Base-by-base conservation (phyloP, 1,140 invertebrate genomes). In the Bombus waltoni region DNA sequence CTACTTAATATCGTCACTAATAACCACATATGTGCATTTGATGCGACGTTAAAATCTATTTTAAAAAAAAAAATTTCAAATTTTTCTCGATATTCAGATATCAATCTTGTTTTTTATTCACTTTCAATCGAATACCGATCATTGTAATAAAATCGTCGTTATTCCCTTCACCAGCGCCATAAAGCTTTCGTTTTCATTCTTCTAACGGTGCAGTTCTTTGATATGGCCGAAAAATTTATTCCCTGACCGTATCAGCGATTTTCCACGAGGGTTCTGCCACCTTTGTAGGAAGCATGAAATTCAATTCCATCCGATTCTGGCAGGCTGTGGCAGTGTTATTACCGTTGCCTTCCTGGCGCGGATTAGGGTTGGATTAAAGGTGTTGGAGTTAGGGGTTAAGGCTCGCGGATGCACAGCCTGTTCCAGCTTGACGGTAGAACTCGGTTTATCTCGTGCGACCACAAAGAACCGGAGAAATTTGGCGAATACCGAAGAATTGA, bases 231-330 rank as follows among this genome's bases (percentile, higher is more conserved):
- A 42, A 28, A 65, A 72, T 78, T 13, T 40, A 81, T 85, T 66
- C 72, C 40, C 13, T 53, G 8, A 40, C 9, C 2, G 22, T 70
- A 59, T 59, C 73, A 9, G n/a, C 66, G 70, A 62, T 42, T 62
- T 81, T 57, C 35, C n/a, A 79, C 32, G 59, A 65, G 62, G 40
- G 72, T 32, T 25, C n/a, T 15, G 42, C 59, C 47, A 42, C 38
- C 18, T 85, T 84, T 88, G 65, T 62, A 70, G 42, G 25, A 2
- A 42, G 53, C 68, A 78, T 80, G 71, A 82, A 83, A 89, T 89
- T 86, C 83, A 88, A 89, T 86, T 89, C 53, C 25, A 65, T 85
- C 35, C 59, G 83, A 71, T 85, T 88, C 65, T n/a, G 66, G 44
- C 35, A 32, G 76, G 40, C 72, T 53, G 47, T 73, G 62, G 42